Base-by-base conservation (phyloP, 2,888 invertebrate genomes). In the Drosophila putrida region DNA sequence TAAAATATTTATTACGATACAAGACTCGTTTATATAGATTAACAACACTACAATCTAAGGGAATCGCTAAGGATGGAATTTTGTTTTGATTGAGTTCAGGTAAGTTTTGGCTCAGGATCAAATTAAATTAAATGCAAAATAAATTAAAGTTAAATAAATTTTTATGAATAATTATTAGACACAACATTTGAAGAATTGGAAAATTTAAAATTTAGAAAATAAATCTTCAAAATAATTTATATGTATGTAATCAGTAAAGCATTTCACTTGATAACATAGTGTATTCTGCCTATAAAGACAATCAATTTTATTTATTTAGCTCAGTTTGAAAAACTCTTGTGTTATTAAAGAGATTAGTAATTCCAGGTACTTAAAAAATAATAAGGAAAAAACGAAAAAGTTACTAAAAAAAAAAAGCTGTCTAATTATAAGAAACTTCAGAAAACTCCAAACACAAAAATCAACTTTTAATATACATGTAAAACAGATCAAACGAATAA, bases 21-120 rank as follows among this genome's bases (percentile, higher is more conserved):
- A 74, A 62, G 64, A 66, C 47, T 68, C n/a, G 59, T 73, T 65
- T 57, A 41, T 55, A 43, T 46, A 54, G 62, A 36, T 41, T 38
- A 81, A 73, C 69, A 81, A 81, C 71, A 71, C 72, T 81, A 81
- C 72, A 69, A 64, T 67, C 76, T 83, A 83, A 49, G 43, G 70
- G 65, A 38, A 41, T 51, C 60, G 63, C 50, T 71, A 62, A 50
- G 35, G 62, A n/a, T 20, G 28, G 44, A 25, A n/a, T 25, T 39
- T 25, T 43, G 60, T 8, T 13, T 57, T 5, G 4, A 50, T 13
- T 44, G 4, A 55, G 36, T 44, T 47, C 10, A 15, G 31, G 13
- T 11, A n/a, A 13, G 13, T 28, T 36, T 28, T 27, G 35, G 57
- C 0, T 25, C 3, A 27, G 46, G 35, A 44, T 33, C 25, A 6